Percentiles rank a stretch among this genome's conserved stretches.
Evolutionary conservation across 2,113 vertebrate species (phyloP).

Genomic region (Oryzias celebensis): DNA sequence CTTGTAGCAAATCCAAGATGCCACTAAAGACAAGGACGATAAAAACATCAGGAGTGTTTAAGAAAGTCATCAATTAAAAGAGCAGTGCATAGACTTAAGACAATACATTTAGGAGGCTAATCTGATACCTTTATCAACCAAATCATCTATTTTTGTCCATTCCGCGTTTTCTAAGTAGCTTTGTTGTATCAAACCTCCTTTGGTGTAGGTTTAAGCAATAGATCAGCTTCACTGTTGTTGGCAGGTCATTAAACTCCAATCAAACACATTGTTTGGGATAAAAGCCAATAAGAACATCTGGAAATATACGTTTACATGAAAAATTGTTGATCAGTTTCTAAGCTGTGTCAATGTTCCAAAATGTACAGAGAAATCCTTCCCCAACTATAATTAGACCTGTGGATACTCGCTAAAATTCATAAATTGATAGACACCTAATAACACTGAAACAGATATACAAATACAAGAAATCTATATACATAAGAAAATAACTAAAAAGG

Average conservation of each 20-base stretch:
- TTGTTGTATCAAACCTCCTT: too few species aligned
- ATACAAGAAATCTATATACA: conserved; percentile 10
- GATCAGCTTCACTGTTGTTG: too few species aligned
- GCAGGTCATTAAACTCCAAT: too few species aligned
- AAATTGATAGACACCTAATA: conserved; percentile 6
- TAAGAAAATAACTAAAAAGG: conserved; percentile 12
- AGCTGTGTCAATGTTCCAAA: conserved; percentile 1
- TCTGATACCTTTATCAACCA: neutral
- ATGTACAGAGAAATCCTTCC: neutral
- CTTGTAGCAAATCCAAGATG: conserved; percentile 3
- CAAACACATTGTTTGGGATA: too few species aligned
- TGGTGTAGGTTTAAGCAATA: too few species aligned
- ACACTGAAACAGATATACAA: conserved; percentile 42
- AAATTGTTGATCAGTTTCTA: conserved; percentile 50
- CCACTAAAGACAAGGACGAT: conserved; percentile 1
- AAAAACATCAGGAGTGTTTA: conserved; percentile 30
- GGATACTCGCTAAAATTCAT: conserved; percentile 10
- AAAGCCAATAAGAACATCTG: too few species aligned
- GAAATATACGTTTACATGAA: neutral
- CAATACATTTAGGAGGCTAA: conserved; percentile 7
- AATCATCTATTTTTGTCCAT: too few species aligned
- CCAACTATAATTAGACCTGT: conserved; percentile 5
- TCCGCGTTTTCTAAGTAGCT: too few species aligned
- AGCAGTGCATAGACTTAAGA: conserved; percentile 31
- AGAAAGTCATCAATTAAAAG: conserved; percentile 7